Percentiles rank a stretch among this genome's conserved stretches.
phyloP scores from a whole-genome alignment of 2,888 invertebrate species.

The Lasioglossum marginatum region DNA sequence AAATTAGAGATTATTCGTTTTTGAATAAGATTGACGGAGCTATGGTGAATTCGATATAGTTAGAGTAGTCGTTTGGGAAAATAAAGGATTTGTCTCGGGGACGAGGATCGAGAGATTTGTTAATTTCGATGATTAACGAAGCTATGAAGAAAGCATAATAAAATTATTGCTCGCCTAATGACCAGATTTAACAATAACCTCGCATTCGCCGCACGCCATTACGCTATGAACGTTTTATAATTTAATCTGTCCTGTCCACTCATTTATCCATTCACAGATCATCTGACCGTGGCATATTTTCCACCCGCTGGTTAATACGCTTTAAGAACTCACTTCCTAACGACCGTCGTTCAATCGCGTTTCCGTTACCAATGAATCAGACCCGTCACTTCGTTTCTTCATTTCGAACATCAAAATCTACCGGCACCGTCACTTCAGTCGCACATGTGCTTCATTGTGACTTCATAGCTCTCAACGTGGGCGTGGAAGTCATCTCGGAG shows the following conservation, averaged over 20 bases:
- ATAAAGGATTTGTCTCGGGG: not conserved
- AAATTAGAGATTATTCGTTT: not conserved
- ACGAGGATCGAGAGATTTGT: not conserved
- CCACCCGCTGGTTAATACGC: conserved; percentile 51
- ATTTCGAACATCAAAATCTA: not conserved
- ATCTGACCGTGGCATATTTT: conserved; percentile 64
- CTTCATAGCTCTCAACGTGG: not conserved
- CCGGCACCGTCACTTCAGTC: no score
- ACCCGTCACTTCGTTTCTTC: not conserved
- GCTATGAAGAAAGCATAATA: conserved; percentile 20
- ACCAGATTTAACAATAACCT: conserved; percentile 55
- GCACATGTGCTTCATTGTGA: not conserved
- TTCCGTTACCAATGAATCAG: conserved; percentile 29
- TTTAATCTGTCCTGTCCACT: conserved; percentile 61
- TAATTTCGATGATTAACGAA: not conserved
- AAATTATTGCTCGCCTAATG: conserved; percentile 53
- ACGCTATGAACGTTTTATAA: conserved; percentile 59
- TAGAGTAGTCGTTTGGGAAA: not conserved
- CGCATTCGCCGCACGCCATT: conserved; percentile 41
- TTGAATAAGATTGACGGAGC: not conserved
- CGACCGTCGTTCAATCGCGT: conserved; percentile 27
- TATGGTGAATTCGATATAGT: not conserved
- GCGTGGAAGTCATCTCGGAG: not conserved
- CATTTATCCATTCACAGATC: conserved; percentile 64
- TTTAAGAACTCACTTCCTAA: conserved; percentile 46